phyloP scores from a whole-genome alignment of 2,888 invertebrate genomes.

The Watsonalla binaria region DNA sequence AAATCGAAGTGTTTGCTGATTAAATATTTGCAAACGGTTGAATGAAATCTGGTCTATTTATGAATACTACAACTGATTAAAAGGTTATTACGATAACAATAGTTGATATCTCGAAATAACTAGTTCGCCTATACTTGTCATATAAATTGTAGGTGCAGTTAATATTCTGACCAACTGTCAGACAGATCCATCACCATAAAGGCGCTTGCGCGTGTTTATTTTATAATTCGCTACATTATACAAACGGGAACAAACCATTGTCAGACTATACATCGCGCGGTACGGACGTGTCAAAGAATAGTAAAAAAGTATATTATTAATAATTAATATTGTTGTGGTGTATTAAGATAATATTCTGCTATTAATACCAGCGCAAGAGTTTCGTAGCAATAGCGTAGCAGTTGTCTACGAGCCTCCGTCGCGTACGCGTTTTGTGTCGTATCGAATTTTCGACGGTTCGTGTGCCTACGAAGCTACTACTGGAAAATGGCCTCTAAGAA shows the following conservation, averaged over 20 bases:
- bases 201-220: conserved; percentile 36
- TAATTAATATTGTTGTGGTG: conserved; percentile 29
- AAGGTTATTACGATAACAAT: too few species aligned
- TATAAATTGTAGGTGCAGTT: conserved; percentile 13
- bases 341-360: conserved; percentile 38
- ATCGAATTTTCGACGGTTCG: conserved; percentile 8
- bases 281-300: conserved; percentile 45
- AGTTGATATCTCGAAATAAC: too few species aligned
- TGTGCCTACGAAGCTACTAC: conserved; percentile 18
- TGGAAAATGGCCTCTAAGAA: conserved; percentile 48
- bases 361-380: conserved; percentile 37
- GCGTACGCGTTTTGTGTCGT: conserved; percentile 11
- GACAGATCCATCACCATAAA: conserved; percentile 35
- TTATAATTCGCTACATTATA: conserved; percentile 44
- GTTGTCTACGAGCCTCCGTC: conserved; percentile 40
- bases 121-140: too few species aligned
- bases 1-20: background rate
- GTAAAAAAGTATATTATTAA: conserved; percentile 17
- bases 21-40: background rate
- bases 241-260: conserved; percentile 48
- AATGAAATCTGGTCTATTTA: background rate
- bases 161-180: conserved; percentile 15
- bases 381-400: conserved; percentile 57
- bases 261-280: conserved; percentile 44
- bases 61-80: too few species aligned